phyloP scores from a whole-genome alignment of 2,113 vertebrate species.

The Myotis brandtii region DNA sequence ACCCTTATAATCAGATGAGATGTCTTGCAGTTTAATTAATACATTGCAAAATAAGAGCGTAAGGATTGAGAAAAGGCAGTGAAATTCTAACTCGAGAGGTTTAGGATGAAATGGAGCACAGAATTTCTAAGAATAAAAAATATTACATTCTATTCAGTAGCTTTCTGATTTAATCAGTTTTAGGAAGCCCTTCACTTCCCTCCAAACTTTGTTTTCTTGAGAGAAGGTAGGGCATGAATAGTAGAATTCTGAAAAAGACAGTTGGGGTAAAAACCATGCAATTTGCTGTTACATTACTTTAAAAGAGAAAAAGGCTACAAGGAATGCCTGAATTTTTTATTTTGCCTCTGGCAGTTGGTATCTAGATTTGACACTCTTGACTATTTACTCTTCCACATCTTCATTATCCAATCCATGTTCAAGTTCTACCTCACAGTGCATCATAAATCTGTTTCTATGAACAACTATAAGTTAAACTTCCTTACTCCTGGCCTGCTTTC shows the following conservation, averaged over 20 bases:
- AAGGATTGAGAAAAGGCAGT: conserved; percentile 8
- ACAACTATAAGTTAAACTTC: background rate
- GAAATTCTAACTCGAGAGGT: conserved; percentile 45
- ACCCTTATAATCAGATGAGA: conserved; percentile 64
- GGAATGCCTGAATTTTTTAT: background rate
- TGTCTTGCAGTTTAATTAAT: conserved; percentile 56
- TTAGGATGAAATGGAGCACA: conserved; percentile 15
- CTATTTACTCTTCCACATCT: background rate
- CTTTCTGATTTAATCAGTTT: conserved; percentile 65
- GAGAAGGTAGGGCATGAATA: background rate
- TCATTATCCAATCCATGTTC: background rate
- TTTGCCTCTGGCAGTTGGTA: background rate
- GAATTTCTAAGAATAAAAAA: conserved; percentile 59
- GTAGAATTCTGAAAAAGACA: conserved; percentile 47
- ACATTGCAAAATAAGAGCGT: background rate
- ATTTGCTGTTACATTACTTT: conserved; percentile 22
- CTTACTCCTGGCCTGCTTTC: background rate
- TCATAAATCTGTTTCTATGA: background rate
- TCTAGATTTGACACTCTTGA: background rate
- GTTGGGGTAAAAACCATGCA: background rate
- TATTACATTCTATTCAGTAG: conserved; percentile 41
- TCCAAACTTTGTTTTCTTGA: conserved; percentile 10
- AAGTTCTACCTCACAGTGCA: background rate
- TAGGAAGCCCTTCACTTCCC: conserved; percentile 47
- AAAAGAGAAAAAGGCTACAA: background rate